Evolutionary conservation across 1,140 invertebrate species (phyloP).

Genomic region (Anastatus disparis): DNA sequence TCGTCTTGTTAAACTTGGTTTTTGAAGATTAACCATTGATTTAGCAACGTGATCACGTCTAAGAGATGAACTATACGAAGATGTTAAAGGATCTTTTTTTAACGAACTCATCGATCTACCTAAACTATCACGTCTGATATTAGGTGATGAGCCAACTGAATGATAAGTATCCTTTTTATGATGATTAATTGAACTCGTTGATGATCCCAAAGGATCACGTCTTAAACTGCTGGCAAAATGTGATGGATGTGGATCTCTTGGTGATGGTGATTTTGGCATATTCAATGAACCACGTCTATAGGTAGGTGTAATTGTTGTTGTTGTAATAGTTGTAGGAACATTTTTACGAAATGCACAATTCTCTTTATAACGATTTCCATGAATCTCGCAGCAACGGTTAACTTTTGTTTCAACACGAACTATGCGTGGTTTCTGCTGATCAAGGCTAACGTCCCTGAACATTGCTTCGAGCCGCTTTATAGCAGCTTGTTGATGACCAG

Average conservation of each 20-base stretch:
- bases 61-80: conserved; percentile 59
- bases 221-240: conserved; percentile 74
- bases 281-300: conserved; percentile 71
- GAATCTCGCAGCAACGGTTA: conserved; percentile 75
- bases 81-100: conserved; percentile 59
- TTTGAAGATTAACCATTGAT: conserved; percentile 60
- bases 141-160: conserved; percentile 31
- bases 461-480: conserved; percentile 78
- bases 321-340: conserved; percentile 58
- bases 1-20: conserved; percentile 44
- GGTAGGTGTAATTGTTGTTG: conserved; percentile 45
- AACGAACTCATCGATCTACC: conserved; percentile 66
- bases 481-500: conserved; percentile 70
- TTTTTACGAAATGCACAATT: conserved; percentile 68
- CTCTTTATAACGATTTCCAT: conserved; percentile 72
- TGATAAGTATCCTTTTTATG: conserved; percentile 53
- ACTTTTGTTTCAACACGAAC: conserved; percentile 67
- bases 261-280: conserved; percentile 67
- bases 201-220: conserved; percentile 69
- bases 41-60: conserved; percentile 63
- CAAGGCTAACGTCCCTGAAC: conserved; percentile 74
- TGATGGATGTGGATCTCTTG: conserved; percentile 74
- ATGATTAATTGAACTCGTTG: conserved; percentile 62
- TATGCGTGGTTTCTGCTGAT: conserved; percentile 63
- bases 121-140: conserved; percentile 52